phyloP scores from a whole-genome alignment of 2,113 vertebrate genomes.

The Leptosomus discolor region DNA sequence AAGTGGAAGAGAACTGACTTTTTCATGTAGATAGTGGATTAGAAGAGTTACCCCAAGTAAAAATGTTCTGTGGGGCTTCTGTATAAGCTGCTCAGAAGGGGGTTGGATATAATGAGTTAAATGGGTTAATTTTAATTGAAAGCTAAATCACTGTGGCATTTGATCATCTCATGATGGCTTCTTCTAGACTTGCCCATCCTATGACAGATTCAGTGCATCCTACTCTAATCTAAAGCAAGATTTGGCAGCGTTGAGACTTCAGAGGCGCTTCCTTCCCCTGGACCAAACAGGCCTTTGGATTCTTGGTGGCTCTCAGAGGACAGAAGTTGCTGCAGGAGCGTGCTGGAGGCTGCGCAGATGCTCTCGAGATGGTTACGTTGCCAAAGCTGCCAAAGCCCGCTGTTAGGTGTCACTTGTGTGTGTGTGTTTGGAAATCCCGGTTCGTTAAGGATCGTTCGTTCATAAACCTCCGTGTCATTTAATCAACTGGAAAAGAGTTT shows the following conservation, averaged over 20 bases:
- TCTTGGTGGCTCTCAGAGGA: constrained; percentile 1
- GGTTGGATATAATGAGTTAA: constrained; percentile 12
- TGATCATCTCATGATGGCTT: constrained; percentile 45
- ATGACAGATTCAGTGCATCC: neutral
- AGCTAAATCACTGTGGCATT: constrained; percentile 52
- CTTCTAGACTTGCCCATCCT: constrained; percentile 37
- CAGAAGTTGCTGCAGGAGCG: neutral
- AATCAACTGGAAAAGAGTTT: constrained; percentile 9
- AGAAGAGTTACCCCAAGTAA: constrained; percentile 23
- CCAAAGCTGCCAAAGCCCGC: constrained; percentile 34
- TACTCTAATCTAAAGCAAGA: neutral
- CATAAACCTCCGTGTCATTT: neutral
- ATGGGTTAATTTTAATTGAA: constrained; percentile 17
- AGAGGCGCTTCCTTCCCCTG: constrained; percentile 4
- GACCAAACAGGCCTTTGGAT: constrained; percentile 68
- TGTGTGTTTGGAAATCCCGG: neutral
- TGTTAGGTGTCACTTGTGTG: neutral
- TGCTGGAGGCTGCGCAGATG: constrained; percentile 3
- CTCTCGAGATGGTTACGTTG: neutral
- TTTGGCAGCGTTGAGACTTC: constrained; percentile 16
- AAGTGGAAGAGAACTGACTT: neutral
- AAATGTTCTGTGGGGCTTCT: neutral
- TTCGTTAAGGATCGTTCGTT: neutral
- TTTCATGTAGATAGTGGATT: constrained; percentile 32
- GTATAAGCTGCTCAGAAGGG: constrained; percentile 28